A percentile compares a stretch with the other conserved stretches of the same genome.
Evolutionary conservation across 2,888 invertebrate genomes (phyloP).

Genomic region (Eledone cirrhosa): DNA sequence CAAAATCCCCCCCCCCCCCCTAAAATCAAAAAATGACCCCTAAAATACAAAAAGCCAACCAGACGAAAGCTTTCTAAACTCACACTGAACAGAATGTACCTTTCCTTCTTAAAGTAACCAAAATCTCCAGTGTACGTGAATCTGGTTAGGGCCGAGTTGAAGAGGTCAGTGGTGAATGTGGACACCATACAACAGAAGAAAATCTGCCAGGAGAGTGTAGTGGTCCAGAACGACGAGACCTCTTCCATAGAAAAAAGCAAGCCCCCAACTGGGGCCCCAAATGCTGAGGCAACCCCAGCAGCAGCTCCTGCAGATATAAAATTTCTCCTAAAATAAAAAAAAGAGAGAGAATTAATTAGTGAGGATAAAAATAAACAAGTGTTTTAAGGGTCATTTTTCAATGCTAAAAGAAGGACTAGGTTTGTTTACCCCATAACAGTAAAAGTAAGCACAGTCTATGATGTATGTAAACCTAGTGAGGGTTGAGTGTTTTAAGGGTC

Average conservation of each 20-base stretch:
- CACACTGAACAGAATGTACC: conserved; percentile 65
- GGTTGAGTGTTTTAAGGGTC: no score
- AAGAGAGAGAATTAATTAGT: not conserved
- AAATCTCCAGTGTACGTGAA: conserved; percentile 62
- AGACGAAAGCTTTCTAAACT: conserved; percentile 11
- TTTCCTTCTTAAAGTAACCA: conserved; percentile 64
- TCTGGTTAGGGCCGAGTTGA: conserved; percentile 63
- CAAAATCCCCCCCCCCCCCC: no score
- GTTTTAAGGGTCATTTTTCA: no score
- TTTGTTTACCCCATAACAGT: no score
- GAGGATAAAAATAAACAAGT: no score
- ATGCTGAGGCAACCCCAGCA: conserved; percentile 68
- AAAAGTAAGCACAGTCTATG: no score
- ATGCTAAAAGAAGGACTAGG: no score
- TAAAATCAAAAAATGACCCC: no score
- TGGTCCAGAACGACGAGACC: conserved; percentile 68
- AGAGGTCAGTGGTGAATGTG: conserved; percentile 64
- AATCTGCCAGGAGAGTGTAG: conserved; percentile 68
- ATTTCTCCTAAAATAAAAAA: conserved; percentile 56
- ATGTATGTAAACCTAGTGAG: no score
- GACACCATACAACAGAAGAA: conserved; percentile 69
- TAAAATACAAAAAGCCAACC: no score
- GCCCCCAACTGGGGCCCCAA: conserved; percentile 68
- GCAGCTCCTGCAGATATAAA: conserved; percentile 67
- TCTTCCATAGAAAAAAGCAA: conserved; percentile 69